Evolutionary conservation across 1,140 invertebrate genomes (phyloP), one percentile per base, ranked within the genome.

Genomic region (Drosophila ohnishii): DNA sequence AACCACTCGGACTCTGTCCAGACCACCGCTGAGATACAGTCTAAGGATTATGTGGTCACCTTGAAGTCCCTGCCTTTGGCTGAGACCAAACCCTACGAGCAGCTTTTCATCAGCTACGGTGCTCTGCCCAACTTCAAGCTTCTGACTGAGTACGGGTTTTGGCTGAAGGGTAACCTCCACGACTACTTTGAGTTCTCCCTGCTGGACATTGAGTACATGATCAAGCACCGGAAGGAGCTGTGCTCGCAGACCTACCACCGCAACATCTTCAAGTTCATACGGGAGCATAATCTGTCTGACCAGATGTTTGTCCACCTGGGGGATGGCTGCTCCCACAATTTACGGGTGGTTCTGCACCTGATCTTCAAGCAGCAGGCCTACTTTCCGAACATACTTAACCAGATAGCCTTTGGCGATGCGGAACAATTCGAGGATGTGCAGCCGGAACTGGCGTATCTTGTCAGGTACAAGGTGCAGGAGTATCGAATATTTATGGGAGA

Each of bases 21-120:
- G 34, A 94, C 94, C 4, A 80, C 91, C 10, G 94, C 93, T 32
- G 91, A 94, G 42, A 45, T 90, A 11, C 69, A 79, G 13, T 14
- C 48, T 2, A 37, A 74, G 67, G 69, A 91, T 42, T 76, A 69
- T 50, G 42, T 92, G 4, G 71, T 92, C 10, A 88, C 92, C 59
- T 91, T 92, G 35, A 95, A 94, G 91, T 91, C 93, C 72, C 81
- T 81, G 63, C 93, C 94, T 2, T 71, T 90, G 34, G 90, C 75
- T 35, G 63, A 80, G 5, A 94, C 93, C 63, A 75, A 90, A 25
- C 92, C 93, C 70, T 92, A 93, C 75, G 91, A 94, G 14, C 94
- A 96, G 92, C 93, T 96, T 58, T 96, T 95, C 82, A 96, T 97
- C 47, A 95, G 94, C 70, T 97, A 97, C 89, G 96, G 96, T 4